Conservation (phyloP, 30 jellyfish, hydroid and myxozoan genomes). For the Turritopsis rubra region DNA sequence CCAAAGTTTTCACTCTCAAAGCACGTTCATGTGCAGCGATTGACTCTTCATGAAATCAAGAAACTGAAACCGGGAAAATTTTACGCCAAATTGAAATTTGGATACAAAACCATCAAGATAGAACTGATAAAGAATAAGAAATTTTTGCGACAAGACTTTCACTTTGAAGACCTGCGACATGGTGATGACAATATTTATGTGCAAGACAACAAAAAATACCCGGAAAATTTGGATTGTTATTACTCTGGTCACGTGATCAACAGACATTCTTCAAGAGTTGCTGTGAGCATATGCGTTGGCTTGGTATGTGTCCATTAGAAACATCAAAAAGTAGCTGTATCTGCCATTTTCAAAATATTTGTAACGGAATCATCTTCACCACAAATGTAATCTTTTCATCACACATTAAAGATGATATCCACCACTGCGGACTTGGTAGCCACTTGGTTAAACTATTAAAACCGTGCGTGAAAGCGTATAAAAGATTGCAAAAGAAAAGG, state of each 20-base stretch:
- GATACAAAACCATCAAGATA: conserved; percentile 21
- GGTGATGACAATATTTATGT: background rate
- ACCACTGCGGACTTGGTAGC: conserved; percentile 22
- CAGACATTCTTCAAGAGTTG: conserved; percentile 59
- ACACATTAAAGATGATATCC: background rate
- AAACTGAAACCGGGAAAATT: conserved; percentile 36
- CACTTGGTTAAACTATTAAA: too few species aligned
- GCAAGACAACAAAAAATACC: background rate
- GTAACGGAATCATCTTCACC: background rate
- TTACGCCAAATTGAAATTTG: conserved; percentile 41
- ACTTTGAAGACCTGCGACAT: conserved; percentile 34
- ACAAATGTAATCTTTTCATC: background rate
- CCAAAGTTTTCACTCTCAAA: background rate
- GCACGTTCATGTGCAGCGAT: background rate
- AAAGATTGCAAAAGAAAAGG: too few species aligned
- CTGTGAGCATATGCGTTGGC: conserved; percentile 77
- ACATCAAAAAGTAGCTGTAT: too few species aligned
- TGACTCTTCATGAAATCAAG: background rate
- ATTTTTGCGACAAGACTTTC: conserved; percentile 47
- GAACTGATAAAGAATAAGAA: conserved; percentile 37
- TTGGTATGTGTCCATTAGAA: conserved; percentile 64
- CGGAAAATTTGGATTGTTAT: conserved; percentile 36
- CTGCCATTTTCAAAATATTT: background rate
- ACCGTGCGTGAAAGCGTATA: too few species aligned
- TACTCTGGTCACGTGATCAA: conserved; percentile 56